Conservation (phyloP, 2,113 vertebrate species). For the Notechis scutatus region DNA sequence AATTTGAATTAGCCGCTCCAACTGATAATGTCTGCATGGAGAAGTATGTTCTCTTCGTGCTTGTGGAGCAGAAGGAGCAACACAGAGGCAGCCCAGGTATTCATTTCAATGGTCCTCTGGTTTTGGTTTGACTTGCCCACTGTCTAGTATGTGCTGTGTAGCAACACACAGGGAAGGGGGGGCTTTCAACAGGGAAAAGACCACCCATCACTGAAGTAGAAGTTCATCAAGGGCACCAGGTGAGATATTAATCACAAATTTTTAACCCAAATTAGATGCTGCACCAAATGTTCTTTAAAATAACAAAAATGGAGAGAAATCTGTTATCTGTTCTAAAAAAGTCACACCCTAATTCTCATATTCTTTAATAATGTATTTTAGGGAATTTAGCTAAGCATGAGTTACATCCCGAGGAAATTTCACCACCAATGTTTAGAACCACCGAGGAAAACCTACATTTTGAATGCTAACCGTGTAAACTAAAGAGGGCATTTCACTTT, state of each 20-base stretch:
- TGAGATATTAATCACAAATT: background rate
- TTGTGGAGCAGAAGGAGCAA: background rate
- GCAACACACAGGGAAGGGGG: background rate
- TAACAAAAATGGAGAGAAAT: background rate
- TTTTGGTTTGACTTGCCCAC: background rate
- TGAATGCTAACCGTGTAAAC: conserved; percentile 37
- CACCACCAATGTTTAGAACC: background rate
- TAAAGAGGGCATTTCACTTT: background rate
- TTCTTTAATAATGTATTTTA: background rate
- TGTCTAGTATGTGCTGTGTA: background rate
- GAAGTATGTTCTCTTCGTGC: background rate
- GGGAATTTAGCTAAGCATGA: background rate
- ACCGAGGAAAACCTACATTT: conserved; percentile 31
- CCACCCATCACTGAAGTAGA: background rate
- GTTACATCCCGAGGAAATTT: background rate
- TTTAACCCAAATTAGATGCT: background rate
- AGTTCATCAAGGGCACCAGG: background rate
- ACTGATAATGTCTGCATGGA: background rate
- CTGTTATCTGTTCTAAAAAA: background rate
- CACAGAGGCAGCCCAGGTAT: background rate
- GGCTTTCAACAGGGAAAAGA: background rate
- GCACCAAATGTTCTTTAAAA: background rate
- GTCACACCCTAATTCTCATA: background rate
- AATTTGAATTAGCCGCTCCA: background rate
- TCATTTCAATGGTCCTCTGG: background rate